Percentiles rank a stretch among this genome's conserved stretches.
These are phyloP conservation scores for Tribolium castaneum DNA, from an alignment of 1,140 invertebrate species.

Conservation along the genomic window DNA sequence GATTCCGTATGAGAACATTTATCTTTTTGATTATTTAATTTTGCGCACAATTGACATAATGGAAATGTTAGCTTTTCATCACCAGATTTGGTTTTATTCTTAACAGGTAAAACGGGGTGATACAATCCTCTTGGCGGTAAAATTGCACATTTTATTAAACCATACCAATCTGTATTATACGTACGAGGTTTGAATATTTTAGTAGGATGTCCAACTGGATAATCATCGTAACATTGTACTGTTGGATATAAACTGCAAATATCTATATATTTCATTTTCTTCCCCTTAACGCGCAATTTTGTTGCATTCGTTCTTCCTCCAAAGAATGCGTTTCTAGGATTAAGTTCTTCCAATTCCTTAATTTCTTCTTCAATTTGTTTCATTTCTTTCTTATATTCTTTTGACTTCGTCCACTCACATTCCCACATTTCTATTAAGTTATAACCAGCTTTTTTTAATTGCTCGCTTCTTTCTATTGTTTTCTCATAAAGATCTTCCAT, in stretches of 20 bases:
- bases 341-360: constrained; percentile 15
- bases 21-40: constrained; percentile 4
- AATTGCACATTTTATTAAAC: constrained; percentile 39
- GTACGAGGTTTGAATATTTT: constrained; percentile 20
- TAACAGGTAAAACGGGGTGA: constrained; percentile 20
- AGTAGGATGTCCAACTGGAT: constrained; percentile 34
- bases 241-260: constrained; percentile 3
- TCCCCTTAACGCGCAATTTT: constrained; percentile 31
- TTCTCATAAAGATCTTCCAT: constrained; percentile 4
- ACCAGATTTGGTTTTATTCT: constrained; percentile 31
- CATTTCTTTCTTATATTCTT: background rate
- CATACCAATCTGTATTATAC: constrained; percentile 34
- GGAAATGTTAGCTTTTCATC: background rate
- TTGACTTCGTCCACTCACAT: constrained; percentile 1
- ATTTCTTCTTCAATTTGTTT: constrained; percentile 22
- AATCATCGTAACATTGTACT: constrained; percentile 22
- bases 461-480: constrained; percentile 17
- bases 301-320: constrained; percentile 36
- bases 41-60: constrained; percentile 15
- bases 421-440: constrained; percentile 18
- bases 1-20: constrained; percentile 2
- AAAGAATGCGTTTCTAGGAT: constrained; percentile 29
- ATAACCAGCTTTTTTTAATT: constrained; percentile 6
- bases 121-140: background rate
- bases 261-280: constrained; percentile 38